Evolutionary conservation across 2,888 invertebrate species (phyloP).

Genomic region (Cosmia trapezina): DNA sequence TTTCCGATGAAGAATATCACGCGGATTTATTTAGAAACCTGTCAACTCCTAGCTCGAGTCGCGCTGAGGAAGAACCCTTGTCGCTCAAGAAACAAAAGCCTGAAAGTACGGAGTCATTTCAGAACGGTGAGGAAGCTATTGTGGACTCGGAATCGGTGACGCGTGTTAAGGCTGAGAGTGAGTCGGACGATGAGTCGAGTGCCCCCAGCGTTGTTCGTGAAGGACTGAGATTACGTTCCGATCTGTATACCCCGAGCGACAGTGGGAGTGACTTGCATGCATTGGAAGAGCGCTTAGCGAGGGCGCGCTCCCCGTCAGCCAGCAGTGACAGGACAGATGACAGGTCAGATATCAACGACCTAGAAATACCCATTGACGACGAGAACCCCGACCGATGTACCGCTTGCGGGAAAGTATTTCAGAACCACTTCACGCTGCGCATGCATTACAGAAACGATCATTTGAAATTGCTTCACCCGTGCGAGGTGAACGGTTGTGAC

Average conservation of each 20-base stretch:
- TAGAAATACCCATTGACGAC: conserved; percentile 96
- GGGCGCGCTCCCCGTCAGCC: conserved; percentile 88
- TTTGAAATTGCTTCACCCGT: conserved; percentile 96
- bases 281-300: conserved; percentile 87
- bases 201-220: conserved; percentile 88
- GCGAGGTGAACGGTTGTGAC: conserved; percentile 97
- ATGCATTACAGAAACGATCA: conserved; percentile 98
- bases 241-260: conserved; percentile 88
- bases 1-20: conserved; percentile 87
- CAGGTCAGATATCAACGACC: conserved; percentile 86
- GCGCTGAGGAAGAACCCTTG: conserved; percentile 84
- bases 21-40: conserved; percentile 86
- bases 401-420: conserved; percentile 96
- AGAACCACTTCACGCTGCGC: conserved; percentile 97
- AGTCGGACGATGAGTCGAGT: conserved; percentile 88
- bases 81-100: conserved; percentile 88
- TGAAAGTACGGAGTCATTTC: conserved; percentile 86
- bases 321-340: conserved; percentile 86
- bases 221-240: conserved; percentile 85
- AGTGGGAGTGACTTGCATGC: conserved; percentile 89
- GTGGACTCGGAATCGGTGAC: conserved; percentile 84
- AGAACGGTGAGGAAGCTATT: conserved; percentile 83
- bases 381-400: conserved; percentile 96
- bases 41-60: conserved; percentile 83
- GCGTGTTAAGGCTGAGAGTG: conserved; percentile 88